phyloP scores from a whole-genome alignment of 2,797 vertebrate species.

The Miichthys miiuy region DNA sequence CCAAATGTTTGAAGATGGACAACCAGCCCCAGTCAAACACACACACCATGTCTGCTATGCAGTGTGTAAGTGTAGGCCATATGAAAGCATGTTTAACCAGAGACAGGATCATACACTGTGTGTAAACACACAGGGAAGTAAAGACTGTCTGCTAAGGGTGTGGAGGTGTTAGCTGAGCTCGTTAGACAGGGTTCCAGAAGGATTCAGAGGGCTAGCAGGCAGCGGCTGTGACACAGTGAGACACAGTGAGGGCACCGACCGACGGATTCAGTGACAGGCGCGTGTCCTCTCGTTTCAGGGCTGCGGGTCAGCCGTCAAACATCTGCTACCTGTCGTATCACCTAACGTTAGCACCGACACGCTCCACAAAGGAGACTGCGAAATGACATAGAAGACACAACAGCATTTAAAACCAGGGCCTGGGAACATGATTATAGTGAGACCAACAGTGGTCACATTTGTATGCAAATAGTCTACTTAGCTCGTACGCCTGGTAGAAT shows the following conservation, averaged over 20 bases:
- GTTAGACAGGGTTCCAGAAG: constrained; percentile 21
- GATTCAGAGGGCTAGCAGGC: neutral
- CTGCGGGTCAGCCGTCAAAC: constrained; percentile 27
- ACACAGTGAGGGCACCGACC: neutral
- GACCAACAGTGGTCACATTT: no score
- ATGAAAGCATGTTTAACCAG: neutral
- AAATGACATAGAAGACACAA: neutral
- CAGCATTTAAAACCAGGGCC: neutral
- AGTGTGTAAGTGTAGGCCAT: neutral
- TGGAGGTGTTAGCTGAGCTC: constrained; percentile 36
- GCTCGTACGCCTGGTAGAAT: neutral
- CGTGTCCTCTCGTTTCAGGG: constrained; percentile 42
- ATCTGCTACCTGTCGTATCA: constrained; percentile 44
- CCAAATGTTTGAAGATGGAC: neutral
- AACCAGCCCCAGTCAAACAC: no score
- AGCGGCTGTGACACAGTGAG: constrained; percentile 1
- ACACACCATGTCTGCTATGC: neutral
- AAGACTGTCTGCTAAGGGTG: constrained; percentile 33
- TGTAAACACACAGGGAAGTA: constrained; percentile 1
- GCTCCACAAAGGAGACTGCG: neutral
- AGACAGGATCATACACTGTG: neutral
- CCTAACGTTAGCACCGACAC: neutral
- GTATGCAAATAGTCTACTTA: neutral
- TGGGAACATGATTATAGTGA: neutral
- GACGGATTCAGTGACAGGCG: constrained; percentile 41